Conservation (phyloP, 37 sponge, comb jelly and placozoan species). For the Oscarella lobularis region DNA sequence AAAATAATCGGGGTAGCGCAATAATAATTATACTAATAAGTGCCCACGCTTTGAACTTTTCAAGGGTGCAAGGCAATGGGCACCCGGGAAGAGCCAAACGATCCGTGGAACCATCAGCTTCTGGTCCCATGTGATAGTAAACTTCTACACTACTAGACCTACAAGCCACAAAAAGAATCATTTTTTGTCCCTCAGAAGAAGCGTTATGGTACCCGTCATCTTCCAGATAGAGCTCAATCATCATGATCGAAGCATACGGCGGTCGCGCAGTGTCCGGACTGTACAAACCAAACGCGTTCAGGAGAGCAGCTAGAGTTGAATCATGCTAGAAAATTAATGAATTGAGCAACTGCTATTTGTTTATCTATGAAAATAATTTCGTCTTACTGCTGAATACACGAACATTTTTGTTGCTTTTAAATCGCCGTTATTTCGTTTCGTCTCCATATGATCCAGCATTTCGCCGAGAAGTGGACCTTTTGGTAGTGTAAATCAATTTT, state of each 20-base stretch:
- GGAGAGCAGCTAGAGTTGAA: slow-evolving; percentile 53
- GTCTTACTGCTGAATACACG: background rate
- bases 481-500: background rate
- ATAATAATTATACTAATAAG: background rate
- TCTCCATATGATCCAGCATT: background rate
- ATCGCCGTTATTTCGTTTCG: background rate
- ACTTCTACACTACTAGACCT: background rate
- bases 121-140: background rate
- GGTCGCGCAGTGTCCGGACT: slow-evolving; percentile 48
- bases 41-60: background rate
- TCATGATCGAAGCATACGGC: slow-evolving; percentile 50
- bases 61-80: background rate
- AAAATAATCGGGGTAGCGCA: background rate
- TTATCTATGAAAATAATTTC: background rate
- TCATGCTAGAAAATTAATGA: slow-evolving; percentile 39
- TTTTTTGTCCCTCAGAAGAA: background rate
- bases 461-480: background rate
- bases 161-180: background rate
- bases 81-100: background rate
- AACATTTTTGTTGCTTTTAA: background rate
- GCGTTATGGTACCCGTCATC: too few relatives aligned
- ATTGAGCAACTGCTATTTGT: background rate
- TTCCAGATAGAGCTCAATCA: slow-evolving; percentile 73
- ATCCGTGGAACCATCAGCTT: background rate
- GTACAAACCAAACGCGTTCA: slow-evolving; percentile 46